Evolutionary conservation across 2,113 vertebrate species (phyloP), one percentile per base, ranked within the genome.

Genomic region (Tyrannus savana): DNA sequence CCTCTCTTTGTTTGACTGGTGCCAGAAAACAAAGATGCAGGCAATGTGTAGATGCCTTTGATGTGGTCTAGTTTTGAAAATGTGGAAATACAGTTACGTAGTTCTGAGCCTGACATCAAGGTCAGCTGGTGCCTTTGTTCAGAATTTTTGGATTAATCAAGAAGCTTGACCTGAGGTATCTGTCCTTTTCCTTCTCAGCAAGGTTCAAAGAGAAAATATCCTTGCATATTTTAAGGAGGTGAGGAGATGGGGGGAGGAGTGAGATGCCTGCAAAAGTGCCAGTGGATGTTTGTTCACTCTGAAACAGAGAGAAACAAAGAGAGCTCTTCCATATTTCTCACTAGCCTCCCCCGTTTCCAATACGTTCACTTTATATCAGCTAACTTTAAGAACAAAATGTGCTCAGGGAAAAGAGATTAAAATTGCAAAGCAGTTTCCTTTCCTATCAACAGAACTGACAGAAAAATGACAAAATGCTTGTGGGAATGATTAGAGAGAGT

Each of bases 381-480:
- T 77, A 88, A 59, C 72, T 66, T 87, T 33, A 75, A 76, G 69
- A 91, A 89, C 62, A 95, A 84, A 89, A 79, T 87, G 74, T 89
- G 44, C 87, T 91, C 50, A 47, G 89, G 69, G 94, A 91, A 81
- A 84, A 87, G 80, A 94, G 81, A 95, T 94, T 93, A 91, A 94
- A 95, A 94, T 87, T 95, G 81, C 7, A 12, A 95, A 89, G 78
- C 9, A 2, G 58, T 87, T 96, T 92, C 79, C 77, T 85, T 78
- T 91, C 80, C 69, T 78, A 75, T 95, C 87, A 91, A 71, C 73
- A 67, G 41, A 91, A 85, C 77, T 93, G 94, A 94, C 84, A 91
- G 87, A 68, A 93, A 95, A 84, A 91, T 76, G 89, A 94, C 93
- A 96, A 89, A 96, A 95, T 68, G 74, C 87, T 94, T 66, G 77